Evolutionary conservation across 2,113 vertebrate genomes (phyloP), one percentile per base, ranked within the genome.

Genomic region (Periophthalmus modestus): DNA sequence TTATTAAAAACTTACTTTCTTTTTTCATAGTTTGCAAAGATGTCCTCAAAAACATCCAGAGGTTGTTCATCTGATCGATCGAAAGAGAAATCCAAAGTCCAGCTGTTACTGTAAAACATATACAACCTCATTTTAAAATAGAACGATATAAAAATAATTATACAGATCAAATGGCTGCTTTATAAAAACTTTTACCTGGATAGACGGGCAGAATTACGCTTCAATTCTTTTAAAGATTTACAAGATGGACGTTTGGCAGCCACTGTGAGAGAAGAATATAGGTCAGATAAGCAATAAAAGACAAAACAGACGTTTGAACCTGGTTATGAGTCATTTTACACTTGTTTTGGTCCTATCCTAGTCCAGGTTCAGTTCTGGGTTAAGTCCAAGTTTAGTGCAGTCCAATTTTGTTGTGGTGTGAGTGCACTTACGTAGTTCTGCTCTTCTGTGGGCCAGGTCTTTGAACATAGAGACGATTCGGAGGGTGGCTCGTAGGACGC

Each of bases 41-140:
- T 94, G 92, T 98, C 96, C 88, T 97, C 96, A 83, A 98, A 96
- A 75, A 92, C 89, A 85, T 95, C 96, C 69, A 97, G 90, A 83
- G 95, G 92, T 80, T 91, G 92, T 80, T 98, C 97, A 87, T 96
- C 95, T 79, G 96, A 95, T 80, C 89, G 92, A 90, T 99, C 97
- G 88, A 97, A 96, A 86, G 97, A 98, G 94, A 98, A 98, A 88
- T 98, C 96, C 89, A 97, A 94, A 84, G 95, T 61, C 85, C 89
- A 83, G 24, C 48, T 83, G 85, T 73, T 82, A 91, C 94, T 97
- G 94, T 71, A 86, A 93, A 94, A 50, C 18, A 36, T 6, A 15
- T 10, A 18, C 16, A 63, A 34, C 28, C 28, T 18, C 16, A 34
- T 10, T 28, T 28, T 28, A 28, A 28, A 28, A 28, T n/a, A 0